Conservation (phyloP, 2,797 vertebrate genomes). For the Octomys mimax region DNA sequence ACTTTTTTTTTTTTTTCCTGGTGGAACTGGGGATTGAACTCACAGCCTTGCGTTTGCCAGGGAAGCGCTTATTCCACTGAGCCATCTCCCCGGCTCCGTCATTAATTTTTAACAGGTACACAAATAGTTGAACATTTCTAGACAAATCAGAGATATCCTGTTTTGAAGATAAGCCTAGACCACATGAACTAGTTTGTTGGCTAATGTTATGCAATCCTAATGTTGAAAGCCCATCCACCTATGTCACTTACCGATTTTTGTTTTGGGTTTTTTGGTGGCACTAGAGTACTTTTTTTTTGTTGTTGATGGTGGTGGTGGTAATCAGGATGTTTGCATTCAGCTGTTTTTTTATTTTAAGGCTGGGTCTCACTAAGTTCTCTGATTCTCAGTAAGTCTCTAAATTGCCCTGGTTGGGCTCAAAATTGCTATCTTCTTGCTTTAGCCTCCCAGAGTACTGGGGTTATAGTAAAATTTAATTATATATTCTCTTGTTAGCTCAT, state of each 20-base stretch:
- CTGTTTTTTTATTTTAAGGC: neutral
- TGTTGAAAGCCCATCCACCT: conserved; percentile 20
- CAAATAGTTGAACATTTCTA: neutral
- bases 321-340: neutral
- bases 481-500: too few relatives aligned
- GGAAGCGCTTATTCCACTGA: too few relatives aligned
- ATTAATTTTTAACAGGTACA: neutral
- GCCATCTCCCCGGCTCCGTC: too few relatives aligned
- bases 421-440: neutral
- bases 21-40: too few relatives aligned
- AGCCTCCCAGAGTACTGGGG: neutral
- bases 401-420: neutral
- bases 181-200: neutral
- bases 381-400: neutral
- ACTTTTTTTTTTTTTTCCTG: neutral
- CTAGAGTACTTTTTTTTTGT: neutral
- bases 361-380: neutral
- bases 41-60: too few relatives aligned
- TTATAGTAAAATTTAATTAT: too few relatives aligned
- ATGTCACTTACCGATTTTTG: neutral
- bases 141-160: neutral
- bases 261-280: neutral
- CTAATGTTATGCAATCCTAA: neutral
- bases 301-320: too few relatives aligned
- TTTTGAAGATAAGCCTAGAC: conserved; percentile 35